A percentile compares a stretch with the other conserved stretches of the same genome.
These are phyloP conservation scores for Bombycilla garrulus DNA, from an alignment of 2,113 vertebrate species.

Conservation along the genomic window DNA sequence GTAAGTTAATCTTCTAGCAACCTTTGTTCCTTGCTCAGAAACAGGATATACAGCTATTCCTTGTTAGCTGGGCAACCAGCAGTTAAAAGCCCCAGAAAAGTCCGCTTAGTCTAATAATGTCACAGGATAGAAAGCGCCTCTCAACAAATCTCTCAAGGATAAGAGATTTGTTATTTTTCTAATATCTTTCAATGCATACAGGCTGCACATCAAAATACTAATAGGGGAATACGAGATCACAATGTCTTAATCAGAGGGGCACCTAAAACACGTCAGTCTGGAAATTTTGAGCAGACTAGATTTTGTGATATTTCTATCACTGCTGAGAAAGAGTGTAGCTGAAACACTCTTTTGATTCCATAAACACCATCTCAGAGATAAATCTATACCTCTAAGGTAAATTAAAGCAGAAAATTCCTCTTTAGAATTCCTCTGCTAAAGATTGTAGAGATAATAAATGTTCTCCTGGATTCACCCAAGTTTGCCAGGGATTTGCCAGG, in stretches of 20 bases:
- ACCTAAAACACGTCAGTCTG: background rate
- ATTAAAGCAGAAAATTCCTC: background rate
- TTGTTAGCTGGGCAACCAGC: background rate
- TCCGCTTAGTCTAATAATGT: background rate
- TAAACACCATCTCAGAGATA: background rate
- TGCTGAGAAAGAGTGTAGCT: background rate
- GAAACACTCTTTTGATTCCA: background rate
- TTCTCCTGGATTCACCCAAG: background rate
- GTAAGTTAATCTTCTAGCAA: constrained; percentile 9
- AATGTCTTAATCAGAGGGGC: background rate
- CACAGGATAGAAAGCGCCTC: background rate
- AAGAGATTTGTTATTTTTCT: background rate
- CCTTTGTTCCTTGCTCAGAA: background rate
- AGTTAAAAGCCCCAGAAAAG: background rate
- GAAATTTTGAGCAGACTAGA: background rate
- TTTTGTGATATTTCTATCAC: background rate
- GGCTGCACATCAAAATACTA: background rate
- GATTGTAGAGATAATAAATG: background rate
- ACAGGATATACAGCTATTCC: background rate
- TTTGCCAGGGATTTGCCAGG: background rate
- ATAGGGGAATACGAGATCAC: background rate
- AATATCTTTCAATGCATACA: background rate
- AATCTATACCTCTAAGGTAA: background rate
- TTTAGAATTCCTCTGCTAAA: background rate
- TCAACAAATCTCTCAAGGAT: background rate